Evolutionary conservation across 2,113 vertebrate genomes (phyloP).

Genomic region (Phylloscopus whistleri): DNA sequence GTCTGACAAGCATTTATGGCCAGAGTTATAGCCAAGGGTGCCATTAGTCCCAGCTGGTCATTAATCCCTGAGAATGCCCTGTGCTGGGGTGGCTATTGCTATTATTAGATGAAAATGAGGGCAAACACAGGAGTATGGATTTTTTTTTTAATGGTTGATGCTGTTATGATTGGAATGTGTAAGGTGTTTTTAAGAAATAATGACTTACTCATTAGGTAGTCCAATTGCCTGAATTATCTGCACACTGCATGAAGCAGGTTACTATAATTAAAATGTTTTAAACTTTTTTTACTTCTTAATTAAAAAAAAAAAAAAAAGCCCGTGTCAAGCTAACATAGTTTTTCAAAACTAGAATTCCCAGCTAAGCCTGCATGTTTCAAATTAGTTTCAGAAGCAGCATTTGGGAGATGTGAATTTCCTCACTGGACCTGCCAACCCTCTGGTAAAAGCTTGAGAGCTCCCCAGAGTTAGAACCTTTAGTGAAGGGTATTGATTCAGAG

Average conservation of each 20-base stretch:
- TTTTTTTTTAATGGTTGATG: not conserved
- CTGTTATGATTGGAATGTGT: not conserved
- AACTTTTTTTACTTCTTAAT: not conserved
- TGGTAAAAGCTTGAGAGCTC: not conserved
- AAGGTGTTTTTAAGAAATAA: not conserved
- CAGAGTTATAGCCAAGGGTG: conserved; percentile 33
- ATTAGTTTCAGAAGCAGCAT: not conserved
- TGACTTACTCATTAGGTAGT: not conserved
- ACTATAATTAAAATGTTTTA: not conserved
- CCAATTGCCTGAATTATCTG: not conserved
- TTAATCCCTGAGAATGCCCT: conserved; percentile 27
- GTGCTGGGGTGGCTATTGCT: not conserved
- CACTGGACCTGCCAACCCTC: not conserved
- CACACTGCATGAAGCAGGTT: not conserved
- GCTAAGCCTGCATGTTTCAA: not conserved
- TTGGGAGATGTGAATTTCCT: not conserved
- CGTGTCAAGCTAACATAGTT: not conserved
- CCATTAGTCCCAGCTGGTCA: conserved; percentile 51
- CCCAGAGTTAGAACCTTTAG: not conserved
- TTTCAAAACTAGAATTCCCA: not conserved
- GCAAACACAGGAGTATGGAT: not conserved
- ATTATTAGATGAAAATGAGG: not conserved
- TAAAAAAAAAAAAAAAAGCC: not conserved
- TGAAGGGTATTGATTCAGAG: not conserved
- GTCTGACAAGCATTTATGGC: conserved; percentile 22